Base-by-base conservation (phyloP, 1,140 invertebrate genomes). In the Heliconius congener region DNA sequence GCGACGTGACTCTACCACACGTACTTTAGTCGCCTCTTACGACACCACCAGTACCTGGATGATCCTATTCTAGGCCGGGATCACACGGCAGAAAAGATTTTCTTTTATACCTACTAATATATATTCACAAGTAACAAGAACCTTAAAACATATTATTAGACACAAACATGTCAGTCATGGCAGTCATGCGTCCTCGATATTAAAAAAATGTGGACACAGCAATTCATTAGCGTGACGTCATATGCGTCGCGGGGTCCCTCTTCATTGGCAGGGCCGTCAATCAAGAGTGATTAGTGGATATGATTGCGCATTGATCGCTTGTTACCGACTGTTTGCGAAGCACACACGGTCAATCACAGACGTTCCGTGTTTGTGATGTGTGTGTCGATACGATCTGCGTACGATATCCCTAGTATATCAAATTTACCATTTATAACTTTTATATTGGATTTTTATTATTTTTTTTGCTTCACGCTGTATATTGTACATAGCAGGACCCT, bases 231-330 rank as follows among this genome's bases (percentile, higher is more conserved):
- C 74, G 82, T 80, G 46, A 60, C 80, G 83, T 86, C 84, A 83
- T 71, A 77, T 42, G 76, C 74, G 79, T 77, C 73, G 77, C 81
- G 52, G 76, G 75, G 74, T 77, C 73, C 73, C 82, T 66, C 76
- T 80, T 88, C 82, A 84, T 77, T 74, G 80, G 77, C 73, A 74
- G 71, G 79, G 55, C 77, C 81, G 83, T 85, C 82, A 84, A 83
- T 84, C 84, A 84, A 70, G 78, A 78, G 84, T 87, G 87, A 87
- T 86, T 88, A 88, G 87, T 80, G 84, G 74, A 82, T 81, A 85
- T 87, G 87, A 87, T 88, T 86, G 86, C 81, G 83, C 85, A 87
- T 86, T 87, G 86, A 89, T 87, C 83, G 85, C 82, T 86, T 82
- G 84, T 83, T 85, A 82, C 81, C 76, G 82, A 52, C 79, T 83